These are phyloP conservation scores for Erythrocercus mccallii DNA, from an alignment of 2,113 vertebrate species.

Conservation along the genomic window DNA sequence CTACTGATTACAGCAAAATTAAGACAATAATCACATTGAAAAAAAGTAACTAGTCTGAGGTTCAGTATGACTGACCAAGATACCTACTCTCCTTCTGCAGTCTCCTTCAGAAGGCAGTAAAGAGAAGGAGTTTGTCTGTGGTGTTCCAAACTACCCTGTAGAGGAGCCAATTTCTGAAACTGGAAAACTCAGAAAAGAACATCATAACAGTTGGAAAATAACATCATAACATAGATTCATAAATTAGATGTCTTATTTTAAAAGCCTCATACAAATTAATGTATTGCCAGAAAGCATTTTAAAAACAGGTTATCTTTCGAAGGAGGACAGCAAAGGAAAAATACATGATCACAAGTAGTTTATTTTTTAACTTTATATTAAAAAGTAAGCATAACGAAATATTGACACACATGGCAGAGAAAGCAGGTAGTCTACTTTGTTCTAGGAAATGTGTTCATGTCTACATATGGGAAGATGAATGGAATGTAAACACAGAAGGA, in stretches of 20 bases:
- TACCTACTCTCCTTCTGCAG: background rate
- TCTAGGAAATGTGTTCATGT: background rate
- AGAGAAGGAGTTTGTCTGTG: background rate
- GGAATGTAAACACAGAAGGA: background rate
- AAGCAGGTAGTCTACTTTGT: background rate
- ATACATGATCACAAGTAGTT: accelerated
- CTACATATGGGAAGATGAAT: background rate
- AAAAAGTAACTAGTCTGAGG: background rate
- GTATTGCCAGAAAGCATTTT: background rate
- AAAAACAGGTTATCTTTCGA: background rate
- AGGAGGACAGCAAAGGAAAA: background rate
- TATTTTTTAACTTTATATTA: background rate
- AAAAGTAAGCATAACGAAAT: background rate
- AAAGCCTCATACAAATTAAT: background rate
- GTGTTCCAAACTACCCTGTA: background rate
- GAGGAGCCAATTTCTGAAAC: background rate
- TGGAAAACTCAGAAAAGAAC: background rate
- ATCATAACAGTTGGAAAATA: background rate
- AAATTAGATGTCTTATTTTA: background rate
- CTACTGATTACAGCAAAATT: background rate
- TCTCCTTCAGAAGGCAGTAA: background rate
- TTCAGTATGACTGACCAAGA: background rate
- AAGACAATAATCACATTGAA: background rate
- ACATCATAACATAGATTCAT: background rate
- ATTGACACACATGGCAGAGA: background rate